Conservation (phyloP, 2,888 invertebrate genomes). For the Cylloceria caligata region DNA sequence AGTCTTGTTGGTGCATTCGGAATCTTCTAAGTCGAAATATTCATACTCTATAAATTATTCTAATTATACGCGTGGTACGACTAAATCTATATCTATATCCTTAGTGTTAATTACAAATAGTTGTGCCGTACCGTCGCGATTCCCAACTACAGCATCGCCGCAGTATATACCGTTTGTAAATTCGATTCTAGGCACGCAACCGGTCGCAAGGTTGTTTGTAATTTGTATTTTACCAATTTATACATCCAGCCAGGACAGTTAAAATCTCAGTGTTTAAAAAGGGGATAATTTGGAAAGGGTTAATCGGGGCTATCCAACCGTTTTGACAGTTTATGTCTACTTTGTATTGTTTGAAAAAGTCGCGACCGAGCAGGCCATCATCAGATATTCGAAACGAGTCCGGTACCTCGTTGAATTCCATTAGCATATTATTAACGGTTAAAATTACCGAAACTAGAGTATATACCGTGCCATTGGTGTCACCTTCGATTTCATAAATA, state of each 20-base stretch:
- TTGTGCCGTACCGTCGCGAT: too few species aligned
- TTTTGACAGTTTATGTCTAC: conserved; percentile 13
- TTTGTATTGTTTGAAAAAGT: conserved; percentile 7
- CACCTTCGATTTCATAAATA: conserved; percentile 18
- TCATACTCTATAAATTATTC: too few species aligned
- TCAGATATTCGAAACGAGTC: not conserved
- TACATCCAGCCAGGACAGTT: not conserved
- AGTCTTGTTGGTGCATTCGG: too few species aligned
- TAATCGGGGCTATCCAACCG: not conserved
- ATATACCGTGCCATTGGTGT: not conserved
- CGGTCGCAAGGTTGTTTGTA: too few species aligned
- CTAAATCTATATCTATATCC: too few species aligned
- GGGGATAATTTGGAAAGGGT: conserved; percentile 1
- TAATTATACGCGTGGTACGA: too few species aligned
- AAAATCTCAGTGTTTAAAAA: conserved; percentile 1
- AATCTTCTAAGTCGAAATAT: too few species aligned
- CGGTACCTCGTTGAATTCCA: conserved; percentile 3
- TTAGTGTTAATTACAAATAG: too few species aligned
- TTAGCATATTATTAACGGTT: not conserved
- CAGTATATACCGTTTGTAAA: too few species aligned
- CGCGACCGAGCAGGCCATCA: conserved; percentile 3
- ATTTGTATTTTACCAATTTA: too few species aligned
- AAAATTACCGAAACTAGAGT: conserved; percentile 3
- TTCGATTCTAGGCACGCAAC: too few species aligned
- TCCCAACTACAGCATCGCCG: too few species aligned